Evolutionary conservation across 2,888 invertebrate species (phyloP), one percentile per base, ranked within the genome.

Genomic region (Ophion obscuratus): DNA sequence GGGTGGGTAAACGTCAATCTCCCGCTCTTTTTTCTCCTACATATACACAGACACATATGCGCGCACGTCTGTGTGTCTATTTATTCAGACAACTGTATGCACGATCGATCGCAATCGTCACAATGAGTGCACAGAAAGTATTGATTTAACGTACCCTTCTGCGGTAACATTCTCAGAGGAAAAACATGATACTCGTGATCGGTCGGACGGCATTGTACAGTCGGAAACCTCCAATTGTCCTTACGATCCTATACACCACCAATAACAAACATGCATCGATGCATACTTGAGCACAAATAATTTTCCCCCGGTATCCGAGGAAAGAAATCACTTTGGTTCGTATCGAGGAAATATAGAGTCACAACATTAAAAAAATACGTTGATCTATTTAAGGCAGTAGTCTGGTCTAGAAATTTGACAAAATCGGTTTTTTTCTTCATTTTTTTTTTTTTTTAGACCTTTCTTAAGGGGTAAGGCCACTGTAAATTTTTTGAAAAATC

Each of bases 51-150:
- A 31, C 17, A 3, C 7, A 9, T 44, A n/a, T 20, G 2, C 3
- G 20, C 61, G 24, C 17, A 9, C 44, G 14, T 59, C 17, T 40
- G 36, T 24, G 27, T 78, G 36, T 27, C 64, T 70, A n/a, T 83
- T 62, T 81, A 70, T 77, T 74, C 77, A 71, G 77, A 76, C 76
- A 81, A 78, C 47, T 47, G 68, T 74, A 36, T 44, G 44, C 78
- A 81, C 83, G 77, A 80, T 85, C 85, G 83, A 85, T 80, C 62
- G 67, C 67, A 80, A 83, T 80, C 53, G 71, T 80, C 75, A 44
- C 71, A 85, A 80, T 73, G 66, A 81, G 61, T 31, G 73, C 76
- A 70, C 20, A 44, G 53, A 53, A 11, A 20, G 66, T 85, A 85
- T 85, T 73, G 85, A 85, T 85, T 85, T 64, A 68, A 70, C 66